phyloP scores from a whole-genome alignment of 2,888 invertebrate species.

The Cephus nigrinus region DNA sequence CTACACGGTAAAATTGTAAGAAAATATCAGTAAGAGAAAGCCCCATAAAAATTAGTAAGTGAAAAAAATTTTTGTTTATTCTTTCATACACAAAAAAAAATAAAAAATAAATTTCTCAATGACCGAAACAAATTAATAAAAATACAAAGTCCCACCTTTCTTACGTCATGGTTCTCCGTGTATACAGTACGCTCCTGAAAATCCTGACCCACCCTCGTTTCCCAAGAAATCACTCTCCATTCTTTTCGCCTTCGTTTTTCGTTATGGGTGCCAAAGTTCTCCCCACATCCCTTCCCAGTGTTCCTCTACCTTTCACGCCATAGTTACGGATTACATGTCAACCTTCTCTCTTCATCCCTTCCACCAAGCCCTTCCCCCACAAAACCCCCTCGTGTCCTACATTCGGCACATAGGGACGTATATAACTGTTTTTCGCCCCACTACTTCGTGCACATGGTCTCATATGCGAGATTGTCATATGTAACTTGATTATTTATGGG shows the following conservation, averaged over 20 bases:
- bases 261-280: background rate
- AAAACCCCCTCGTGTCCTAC: background rate
- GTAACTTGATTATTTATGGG: background rate
- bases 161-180: background rate
- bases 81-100: background rate
- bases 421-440: background rate
- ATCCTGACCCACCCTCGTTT: background rate
- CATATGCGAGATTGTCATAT: background rate
- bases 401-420: background rate
- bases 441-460: background rate
- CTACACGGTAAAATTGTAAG: background rate
- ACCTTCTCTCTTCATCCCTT: background rate
- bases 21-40: background rate
- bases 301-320: background rate
- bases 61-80: background rate
- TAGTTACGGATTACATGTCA: constrained; percentile 1
- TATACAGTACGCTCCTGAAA: background rate
- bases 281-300: background rate
- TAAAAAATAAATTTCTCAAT: background rate
- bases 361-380: background rate
- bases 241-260: constrained; percentile 51
- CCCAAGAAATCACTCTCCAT: constrained; percentile 62
- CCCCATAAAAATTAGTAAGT: background rate
- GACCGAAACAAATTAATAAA: background rate
- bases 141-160: background rate